Base-by-base conservation (phyloP, 2,113 vertebrate species). In the Panthera leo region DNA sequence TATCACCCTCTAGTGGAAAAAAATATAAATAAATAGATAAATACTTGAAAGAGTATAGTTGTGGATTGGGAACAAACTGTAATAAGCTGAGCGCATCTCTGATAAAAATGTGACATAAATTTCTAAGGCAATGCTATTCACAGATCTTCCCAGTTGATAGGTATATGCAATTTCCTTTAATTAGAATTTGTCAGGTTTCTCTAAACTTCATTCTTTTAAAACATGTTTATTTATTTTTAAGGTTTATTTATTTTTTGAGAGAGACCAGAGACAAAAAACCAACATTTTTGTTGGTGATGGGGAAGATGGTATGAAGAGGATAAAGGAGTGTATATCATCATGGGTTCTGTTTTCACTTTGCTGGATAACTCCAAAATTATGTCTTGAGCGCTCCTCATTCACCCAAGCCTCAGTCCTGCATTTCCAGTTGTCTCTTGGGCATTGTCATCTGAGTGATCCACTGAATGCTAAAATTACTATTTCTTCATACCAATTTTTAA, bases 1-100 rank as follows among this genome's bases (percentile, higher is more conserved):
- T 91, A 84, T 79, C n/a, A 76, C 87, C 83, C 75, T 91, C 94
- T 96, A 88, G 36, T 95, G 82, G 95, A 39, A 94, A 97, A 82
- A 95, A 36, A 78, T 76, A 14, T 36, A 94, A 83, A 34, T 36
- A 67, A 96, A 84, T 53, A 84, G 71, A 34, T 58, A 93, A 75
- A 82, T 86, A 92, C 29, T 91, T 90, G 36, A 71, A 94, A 87
- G 34, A 8, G 5, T 96, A 18, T 19, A 25, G 1, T 58, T 45
- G 58, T 82, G 14, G 34, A 91, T 76, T 68, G 39, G 42, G 31
- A 93, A 1, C 31, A 55, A 78, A 93, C 18, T 61, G 0, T 73
- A 87, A 61, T 71, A 86, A 82, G 31, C 23, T 45, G 61, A 31
- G 27, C 11, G 45, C 15, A 55, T 97, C 10, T 51, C 75, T 79